Evolutionary conservation across 2,113 vertebrate genomes (phyloP).

Genomic region (Gorsachius goisagi): DNA sequence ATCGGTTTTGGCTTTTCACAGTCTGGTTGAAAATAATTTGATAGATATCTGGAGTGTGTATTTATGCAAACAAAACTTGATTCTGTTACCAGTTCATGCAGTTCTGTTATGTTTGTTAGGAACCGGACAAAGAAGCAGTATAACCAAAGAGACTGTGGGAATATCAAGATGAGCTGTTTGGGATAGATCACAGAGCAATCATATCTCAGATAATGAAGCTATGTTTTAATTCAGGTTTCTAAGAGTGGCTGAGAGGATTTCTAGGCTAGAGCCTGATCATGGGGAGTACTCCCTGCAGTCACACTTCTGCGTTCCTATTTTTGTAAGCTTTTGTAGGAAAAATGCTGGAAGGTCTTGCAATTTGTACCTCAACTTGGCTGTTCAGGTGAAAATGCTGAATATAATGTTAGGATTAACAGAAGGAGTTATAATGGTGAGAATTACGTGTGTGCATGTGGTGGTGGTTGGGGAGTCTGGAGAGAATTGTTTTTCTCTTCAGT

Average conservation of each 20-base stretch:
- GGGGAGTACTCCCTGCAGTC: accelerated
- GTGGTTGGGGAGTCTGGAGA: neutral
- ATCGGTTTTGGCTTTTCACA: neutral
- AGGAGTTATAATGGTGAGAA: neutral
- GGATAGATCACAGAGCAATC: neutral
- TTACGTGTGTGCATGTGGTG: neutral
- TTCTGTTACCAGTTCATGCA: neutral
- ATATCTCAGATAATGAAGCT: neutral
- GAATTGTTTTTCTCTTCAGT: neutral
- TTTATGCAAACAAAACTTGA: neutral
- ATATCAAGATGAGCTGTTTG: neutral
- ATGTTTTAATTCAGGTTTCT: neutral
- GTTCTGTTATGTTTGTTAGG: neutral
- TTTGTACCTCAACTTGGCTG: neutral
- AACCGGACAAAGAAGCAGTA: neutral
- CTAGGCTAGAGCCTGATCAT: neutral
- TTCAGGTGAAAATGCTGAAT: neutral
- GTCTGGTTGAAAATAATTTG: neutral
- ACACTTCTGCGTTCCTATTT: neutral
- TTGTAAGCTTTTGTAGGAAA: neutral
- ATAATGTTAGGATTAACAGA: neutral
- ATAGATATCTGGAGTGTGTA: neutral
- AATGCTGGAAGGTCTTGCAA: neutral
- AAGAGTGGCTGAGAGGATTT: neutral
- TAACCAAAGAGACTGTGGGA: neutral